Percentiles rank a stretch among this genome's conserved stretches.
phyloP scores from a whole-genome alignment of 2,113 vertebrate genomes.

The Cromileptes altivelis region DNA sequence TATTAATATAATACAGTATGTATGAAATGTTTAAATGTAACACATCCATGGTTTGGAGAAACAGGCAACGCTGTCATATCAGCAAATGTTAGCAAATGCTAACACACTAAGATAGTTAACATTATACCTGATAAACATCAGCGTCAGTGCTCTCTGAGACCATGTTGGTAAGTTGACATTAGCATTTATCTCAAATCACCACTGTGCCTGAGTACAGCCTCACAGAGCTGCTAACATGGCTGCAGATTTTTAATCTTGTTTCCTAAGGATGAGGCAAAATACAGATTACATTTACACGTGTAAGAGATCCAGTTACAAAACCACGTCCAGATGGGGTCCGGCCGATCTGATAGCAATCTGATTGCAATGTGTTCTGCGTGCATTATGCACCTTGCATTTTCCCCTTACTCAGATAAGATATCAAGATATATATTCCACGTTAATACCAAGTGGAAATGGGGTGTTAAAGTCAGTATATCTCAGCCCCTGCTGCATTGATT shows the following conservation, averaged over 20 bases:
- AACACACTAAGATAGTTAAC: no score
- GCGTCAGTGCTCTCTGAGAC: no score
- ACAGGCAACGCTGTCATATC: no score
- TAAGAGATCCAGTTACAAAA: background rate
- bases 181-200: no score
- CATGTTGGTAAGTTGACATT: no score
- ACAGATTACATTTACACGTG: background rate
- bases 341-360: background rate
- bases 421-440: background rate
- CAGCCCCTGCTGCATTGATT: slow-evolving; percentile 11
- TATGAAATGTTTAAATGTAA: no score
- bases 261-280: background rate
- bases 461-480: slow-evolving; percentile 5
- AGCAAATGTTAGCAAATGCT: no score
- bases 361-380: background rate
- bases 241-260: background rate
- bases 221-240: background rate
- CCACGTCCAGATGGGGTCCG: background rate
- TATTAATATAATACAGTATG: no score
- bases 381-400: background rate
- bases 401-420: background rate
- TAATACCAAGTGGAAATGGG: slow-evolving; percentile 11
- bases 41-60: no score
- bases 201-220: background rate
- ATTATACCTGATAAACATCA: no score